Base-by-base conservation (phyloP, 2,888 invertebrate genomes). In the Trissonchulus latispiculum region DNA sequence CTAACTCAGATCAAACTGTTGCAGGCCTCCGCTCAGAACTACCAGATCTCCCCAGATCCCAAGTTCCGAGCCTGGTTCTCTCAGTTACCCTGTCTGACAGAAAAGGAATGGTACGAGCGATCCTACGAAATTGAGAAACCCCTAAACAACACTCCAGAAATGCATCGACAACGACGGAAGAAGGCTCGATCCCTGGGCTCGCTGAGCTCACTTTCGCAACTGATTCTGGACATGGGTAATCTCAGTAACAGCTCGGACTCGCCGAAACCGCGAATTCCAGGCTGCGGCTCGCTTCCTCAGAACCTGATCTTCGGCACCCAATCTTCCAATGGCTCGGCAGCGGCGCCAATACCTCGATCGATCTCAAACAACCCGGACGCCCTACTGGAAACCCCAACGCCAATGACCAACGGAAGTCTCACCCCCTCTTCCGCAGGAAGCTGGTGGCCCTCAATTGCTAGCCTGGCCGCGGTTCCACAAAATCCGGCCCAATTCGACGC, bases 51-150 rank as follows among this genome's bases (percentile, higher is more conserved):
- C 48, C 88, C 89, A 77, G 95, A 97, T 84, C 87, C 90, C 0
- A 88, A 90, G 79, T 97, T 99, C 84, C 93, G 95, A 85, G 88
- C 91, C 72, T 99, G 97, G 97, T 97, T 97, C 84, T 91, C 92
- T 81, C 91, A 92, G 0, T 89, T 96, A 78, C 88, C 92, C 75
- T 90, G 94, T 23, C 86, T 96, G 72, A 93, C 94, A 82, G 96
- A 97, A 83, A 89, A 92, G 72, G 94, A 96, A 84, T 90, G 95
- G 66, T 93, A 90, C 82, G 70, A 29, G 15, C 3, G 18, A 31
- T 68, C 69, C 35, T 68, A n/a, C 35, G n/a, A 33, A n/a, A 68
- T 68, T 33, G 69, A 31, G 31, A 23, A 31, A 36, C 69, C 69
- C n/a, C 36, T 36, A 8, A 68, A 33, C 36, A 3, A 32, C 31